Conservation (phyloP, 2,113 vertebrate species). For the Engystomops pustulosus region DNA sequence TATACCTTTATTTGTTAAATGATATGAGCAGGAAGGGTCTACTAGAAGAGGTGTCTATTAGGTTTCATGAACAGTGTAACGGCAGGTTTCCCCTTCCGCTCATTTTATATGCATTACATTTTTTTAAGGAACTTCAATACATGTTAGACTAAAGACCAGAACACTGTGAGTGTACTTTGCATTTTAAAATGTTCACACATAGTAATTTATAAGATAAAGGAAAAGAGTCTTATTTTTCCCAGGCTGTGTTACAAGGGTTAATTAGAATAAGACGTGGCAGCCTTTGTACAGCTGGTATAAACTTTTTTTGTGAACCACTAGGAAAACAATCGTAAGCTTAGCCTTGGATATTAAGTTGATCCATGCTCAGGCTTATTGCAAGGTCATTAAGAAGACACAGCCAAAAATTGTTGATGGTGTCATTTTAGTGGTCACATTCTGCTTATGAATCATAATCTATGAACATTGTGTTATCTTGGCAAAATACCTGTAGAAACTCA, state of each 20-base stretch:
- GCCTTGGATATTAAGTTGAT: slow-evolving; percentile 19
- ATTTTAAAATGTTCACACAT: too few relatives aligned
- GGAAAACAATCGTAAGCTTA: slow-evolving; percentile 25
- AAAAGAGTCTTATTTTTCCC: background rate
- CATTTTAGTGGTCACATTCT: slow-evolving; percentile 36
- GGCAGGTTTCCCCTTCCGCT: too few relatives aligned
- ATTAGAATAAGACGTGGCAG: background rate
- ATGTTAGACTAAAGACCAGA: too few relatives aligned
- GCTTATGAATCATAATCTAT: slow-evolving; percentile 38
- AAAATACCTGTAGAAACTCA: slow-evolving; percentile 23
- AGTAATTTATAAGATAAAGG: background rate
- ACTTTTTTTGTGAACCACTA: slow-evolving; percentile 2
- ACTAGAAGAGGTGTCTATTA: too few relatives aligned
- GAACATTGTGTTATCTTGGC: slow-evolving; percentile 14
- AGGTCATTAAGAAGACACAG: slow-evolving; percentile 34
- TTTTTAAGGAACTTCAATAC: too few relatives aligned
- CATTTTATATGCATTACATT: too few relatives aligned
- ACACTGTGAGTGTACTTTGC: too few relatives aligned
- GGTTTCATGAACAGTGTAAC: too few relatives aligned
- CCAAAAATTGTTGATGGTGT: slow-evolving; percentile 26
- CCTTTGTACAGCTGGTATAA: background rate
- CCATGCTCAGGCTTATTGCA: slow-evolving; percentile 9
- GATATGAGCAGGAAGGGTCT: too few relatives aligned
- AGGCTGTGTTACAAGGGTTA: background rate
- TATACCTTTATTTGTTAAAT: too few relatives aligned